Evolutionary conservation across 2,888 invertebrate species (phyloP), one percentile per base, ranked within the genome.

Genomic region (Noctuana brunneofusca): DNA sequence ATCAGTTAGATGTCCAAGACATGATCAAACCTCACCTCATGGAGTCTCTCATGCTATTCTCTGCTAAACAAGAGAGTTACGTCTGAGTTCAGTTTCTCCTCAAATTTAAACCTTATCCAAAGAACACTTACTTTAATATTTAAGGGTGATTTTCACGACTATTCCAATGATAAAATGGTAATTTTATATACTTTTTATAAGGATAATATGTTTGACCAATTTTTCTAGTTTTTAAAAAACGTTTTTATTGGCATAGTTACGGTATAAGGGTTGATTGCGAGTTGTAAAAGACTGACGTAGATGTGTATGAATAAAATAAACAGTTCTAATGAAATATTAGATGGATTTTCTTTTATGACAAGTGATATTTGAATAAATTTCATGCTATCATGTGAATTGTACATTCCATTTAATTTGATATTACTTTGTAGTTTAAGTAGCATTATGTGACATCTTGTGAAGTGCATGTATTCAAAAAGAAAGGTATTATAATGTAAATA

Each of bases 21-120:
- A 92, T 96, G 80, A 93, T 96, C 60, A 93, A 94, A 76, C 96
- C 96, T 0, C 93, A 95, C 74, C 86, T 96, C 11, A 93, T 96
- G 86, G 96, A 96, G 77, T 96, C 96, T 0, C 95, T 96, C 69
- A 93, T 96, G 81, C 90, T 95, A 38, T 96, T 96, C 82, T 96
- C 96, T 0, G 94, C 95, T 24, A 94, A 95, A 71, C 95, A 95
- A 79, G 96, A 96, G 81, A 96, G 96, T 79, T 96, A 96, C 79
- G 96, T 96, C 46, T 96, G 64, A 59, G 49, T 5, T 16, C 1
- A 11, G 2, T 24, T 16, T 6, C 14, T 54, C 22, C 12, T 14
- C 32, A 16, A 1, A 16, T 55, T n/a, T 12, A 20, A 38, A 24
- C 24, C 38, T 32, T 43, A 20, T 49, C 62, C 62, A 62, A 62